Conservation (phyloP, 2,797 vertebrate species). For the Limnodromus scolopaceus region DNA sequence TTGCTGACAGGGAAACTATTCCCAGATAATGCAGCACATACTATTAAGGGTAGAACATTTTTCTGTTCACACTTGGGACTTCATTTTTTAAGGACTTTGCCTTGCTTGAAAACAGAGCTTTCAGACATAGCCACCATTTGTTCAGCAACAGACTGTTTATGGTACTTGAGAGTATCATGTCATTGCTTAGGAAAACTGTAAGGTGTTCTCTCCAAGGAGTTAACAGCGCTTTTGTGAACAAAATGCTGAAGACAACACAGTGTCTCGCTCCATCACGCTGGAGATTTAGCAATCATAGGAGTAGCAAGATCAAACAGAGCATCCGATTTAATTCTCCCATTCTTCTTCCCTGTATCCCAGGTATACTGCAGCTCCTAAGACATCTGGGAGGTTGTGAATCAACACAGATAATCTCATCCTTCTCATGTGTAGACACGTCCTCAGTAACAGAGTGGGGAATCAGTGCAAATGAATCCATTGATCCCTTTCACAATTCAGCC, state of each 20-base stretch:
- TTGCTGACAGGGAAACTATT: background rate
- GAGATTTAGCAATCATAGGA: background rate
- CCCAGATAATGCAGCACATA: background rate
- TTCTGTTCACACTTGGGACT: background rate
- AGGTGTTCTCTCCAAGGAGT: constrained; percentile 22
- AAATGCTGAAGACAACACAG: constrained; percentile 2
- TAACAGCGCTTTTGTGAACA: background rate
- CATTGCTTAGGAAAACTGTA: background rate
- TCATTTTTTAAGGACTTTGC: background rate
- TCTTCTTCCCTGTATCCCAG: constrained; percentile 27
- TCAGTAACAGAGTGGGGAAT: constrained; percentile 56
- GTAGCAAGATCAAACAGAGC: background rate
- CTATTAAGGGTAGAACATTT: background rate
- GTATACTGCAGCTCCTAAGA: constrained; percentile 27
- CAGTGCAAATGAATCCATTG: constrained; percentile 77
- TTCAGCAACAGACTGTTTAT: constrained; percentile 2
- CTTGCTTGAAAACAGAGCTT: background rate
- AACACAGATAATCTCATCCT: constrained; percentile 61
- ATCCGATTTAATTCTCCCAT: constrained; percentile 56
- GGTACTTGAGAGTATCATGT: background rate
- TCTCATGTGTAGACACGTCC: constrained; percentile 74
- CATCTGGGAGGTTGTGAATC: constrained; percentile 61
- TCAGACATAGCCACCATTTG: background rate
- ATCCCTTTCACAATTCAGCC: constrained; percentile 75
- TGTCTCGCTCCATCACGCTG: background rate